Percentiles rank a stretch among this genome's conserved stretches.
phyloP scores from a whole-genome alignment of 2,113 vertebrate genomes.

The Procavia capensis region DNA sequence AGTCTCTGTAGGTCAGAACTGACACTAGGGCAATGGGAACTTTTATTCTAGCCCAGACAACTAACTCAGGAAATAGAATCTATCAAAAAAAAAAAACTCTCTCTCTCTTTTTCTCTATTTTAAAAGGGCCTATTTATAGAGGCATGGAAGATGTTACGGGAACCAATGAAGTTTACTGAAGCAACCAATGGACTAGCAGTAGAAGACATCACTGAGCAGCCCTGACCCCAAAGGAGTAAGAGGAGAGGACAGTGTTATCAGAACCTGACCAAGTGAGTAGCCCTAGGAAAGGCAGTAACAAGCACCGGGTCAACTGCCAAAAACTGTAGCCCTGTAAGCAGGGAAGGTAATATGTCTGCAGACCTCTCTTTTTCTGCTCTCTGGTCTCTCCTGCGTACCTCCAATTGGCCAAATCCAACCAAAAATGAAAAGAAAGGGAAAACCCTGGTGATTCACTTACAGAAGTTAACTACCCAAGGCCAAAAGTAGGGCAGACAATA shows the following conservation, averaged over 20 bases:
- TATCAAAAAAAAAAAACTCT: background rate
- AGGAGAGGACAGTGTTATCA: background rate
- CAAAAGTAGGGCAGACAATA: constrained; percentile 14
- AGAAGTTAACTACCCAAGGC: background rate
- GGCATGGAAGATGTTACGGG: background rate
- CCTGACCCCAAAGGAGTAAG: background rate
- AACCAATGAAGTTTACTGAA: background rate
- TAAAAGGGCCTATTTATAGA: constrained; percentile 18
- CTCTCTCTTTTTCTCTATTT: background rate
- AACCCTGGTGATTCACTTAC: background rate
- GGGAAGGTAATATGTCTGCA: background rate
- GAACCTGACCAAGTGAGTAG: background rate
- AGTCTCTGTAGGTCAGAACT: background rate
- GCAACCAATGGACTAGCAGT: background rate
- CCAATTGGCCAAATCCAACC: background rate
- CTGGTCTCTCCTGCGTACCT: background rate
- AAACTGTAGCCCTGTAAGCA: background rate
- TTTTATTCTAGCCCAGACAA: constrained; percentile 46
- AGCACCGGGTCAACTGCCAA: background rate
- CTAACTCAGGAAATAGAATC: constrained; percentile 13
- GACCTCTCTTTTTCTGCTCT: background rate
- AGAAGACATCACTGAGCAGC: background rate
- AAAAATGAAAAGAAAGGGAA: constrained; percentile 10
- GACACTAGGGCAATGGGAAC: background rate
- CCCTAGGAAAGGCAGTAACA: background rate